Evolutionary conservation across 1,140 invertebrate species (phyloP).

Genomic region (Bombus pascuorum): DNA sequence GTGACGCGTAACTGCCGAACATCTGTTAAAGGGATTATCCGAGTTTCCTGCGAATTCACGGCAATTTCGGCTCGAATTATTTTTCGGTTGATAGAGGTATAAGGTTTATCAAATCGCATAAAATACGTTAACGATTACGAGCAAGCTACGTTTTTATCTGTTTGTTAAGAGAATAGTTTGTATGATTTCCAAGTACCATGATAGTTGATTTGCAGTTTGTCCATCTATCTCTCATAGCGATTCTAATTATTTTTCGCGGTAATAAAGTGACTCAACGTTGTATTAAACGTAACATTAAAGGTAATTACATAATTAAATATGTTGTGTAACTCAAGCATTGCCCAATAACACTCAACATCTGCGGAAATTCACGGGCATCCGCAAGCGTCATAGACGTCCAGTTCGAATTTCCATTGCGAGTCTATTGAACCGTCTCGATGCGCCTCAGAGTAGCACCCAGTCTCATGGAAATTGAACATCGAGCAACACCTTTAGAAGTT

Average conservation of each 20-base stretch:
- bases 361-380: too few relatives aligned
- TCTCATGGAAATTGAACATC: slow-evolving; percentile 16
- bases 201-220: neutral
- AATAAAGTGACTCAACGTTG: neutral
- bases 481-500: slow-evolving; percentile 2
- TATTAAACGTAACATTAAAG: neutral
- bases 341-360: neutral
- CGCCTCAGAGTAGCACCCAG: neutral
- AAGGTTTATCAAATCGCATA: neutral
- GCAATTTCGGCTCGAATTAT: neutral
- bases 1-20: neutral
- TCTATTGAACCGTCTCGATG: neutral
- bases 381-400: neutral
- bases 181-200: neutral
- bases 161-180: neutral
- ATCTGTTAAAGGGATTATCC: neutral
- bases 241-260: neutral
- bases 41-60: neutral
- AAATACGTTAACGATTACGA: neutral
- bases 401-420: slow-evolving; percentile 20
- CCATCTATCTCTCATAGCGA: neutral
- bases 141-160: neutral
- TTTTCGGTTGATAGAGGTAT: neutral
- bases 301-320: neutral
- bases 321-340: neutral